Evolutionary conservation across 2,797 vertebrate species (phyloP).

Genomic region (Alauda arvensis): DNA sequence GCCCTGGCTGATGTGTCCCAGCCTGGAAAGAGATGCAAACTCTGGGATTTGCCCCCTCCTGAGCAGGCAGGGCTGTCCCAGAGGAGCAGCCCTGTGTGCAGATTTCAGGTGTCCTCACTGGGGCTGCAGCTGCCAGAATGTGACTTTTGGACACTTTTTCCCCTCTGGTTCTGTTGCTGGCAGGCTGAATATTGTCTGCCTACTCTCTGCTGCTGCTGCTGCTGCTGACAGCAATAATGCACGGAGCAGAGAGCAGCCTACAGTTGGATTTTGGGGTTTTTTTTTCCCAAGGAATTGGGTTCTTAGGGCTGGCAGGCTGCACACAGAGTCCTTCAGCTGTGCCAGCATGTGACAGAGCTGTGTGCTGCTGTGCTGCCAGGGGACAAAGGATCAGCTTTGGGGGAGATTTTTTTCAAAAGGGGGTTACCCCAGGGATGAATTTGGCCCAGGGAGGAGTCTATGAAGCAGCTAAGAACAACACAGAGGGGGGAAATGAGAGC

Average conservation of each 20-base stretch:
- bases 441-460: conserved; percentile 15
- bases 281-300: conserved; percentile 30
- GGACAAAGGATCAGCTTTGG: conserved; percentile 1
- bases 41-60: not conserved
- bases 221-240: conserved; percentile 8
- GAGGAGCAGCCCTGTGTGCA: conserved; percentile 31
- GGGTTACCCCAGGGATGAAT: conserved; percentile 36
- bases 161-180: not conserved
- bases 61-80: conserved; percentile 13
- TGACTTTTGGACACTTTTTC: not conserved
- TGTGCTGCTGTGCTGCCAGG: conserved; percentile 12
- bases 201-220: not conserved
- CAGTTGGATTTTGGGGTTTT: not conserved
- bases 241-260: conserved; percentile 19
- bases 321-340: not conserved
- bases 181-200: not conserved
- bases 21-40: conserved; percentile 9
- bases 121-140: not conserved
- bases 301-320: conserved; percentile 33
- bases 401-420: not conserved
- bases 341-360: conserved; percentile 21
- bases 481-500: conserved; percentile 55
- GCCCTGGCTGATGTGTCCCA: not conserved
- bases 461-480: conserved; percentile 22
- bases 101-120: conserved; percentile 14